Percentiles rank a stretch among this genome's conserved stretches.
These are phyloP conservation scores for Notoglanidium macrostoma DNA, from an alignment of 2,797 vertebrate species.

Conservation along the genomic window DNA sequence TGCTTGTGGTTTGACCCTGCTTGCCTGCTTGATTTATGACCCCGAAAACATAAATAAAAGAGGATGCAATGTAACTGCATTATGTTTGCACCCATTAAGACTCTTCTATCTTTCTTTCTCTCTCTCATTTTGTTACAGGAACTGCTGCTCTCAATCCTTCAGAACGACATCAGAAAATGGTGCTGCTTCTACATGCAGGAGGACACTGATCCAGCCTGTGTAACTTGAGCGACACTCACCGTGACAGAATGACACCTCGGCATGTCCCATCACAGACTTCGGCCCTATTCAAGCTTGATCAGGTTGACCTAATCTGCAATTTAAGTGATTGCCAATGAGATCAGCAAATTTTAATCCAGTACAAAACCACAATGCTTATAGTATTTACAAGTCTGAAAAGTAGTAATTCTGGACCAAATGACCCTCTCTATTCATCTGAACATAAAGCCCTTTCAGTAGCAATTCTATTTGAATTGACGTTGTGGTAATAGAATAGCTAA, in stretches of 20 bases:
- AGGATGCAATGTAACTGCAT: background rate
- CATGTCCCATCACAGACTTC: background rate
- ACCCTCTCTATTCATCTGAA: background rate
- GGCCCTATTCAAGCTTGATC: background rate
- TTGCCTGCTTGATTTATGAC: slow-evolving; percentile 6
- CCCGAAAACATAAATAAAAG: background rate
- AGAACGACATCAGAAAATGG: background rate
- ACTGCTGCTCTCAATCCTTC: background rate
- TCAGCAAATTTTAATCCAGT: background rate
- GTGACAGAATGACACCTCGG: background rate
- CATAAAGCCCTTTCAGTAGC: background rate
- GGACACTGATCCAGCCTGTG: background rate
- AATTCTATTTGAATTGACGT: background rate
- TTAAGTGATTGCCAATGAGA: background rate
- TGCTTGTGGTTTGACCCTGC: background rate
- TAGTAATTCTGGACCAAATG: background rate
- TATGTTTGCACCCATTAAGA: background rate
- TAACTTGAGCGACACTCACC: background rate
- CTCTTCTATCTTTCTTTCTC: no score
- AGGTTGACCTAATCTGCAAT: background rate
- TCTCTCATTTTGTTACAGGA: background rate
- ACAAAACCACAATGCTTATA: background rate
- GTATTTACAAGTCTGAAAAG: background rate
- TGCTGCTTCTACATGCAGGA: background rate
- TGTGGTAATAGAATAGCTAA: background rate